Evolutionary conservation across 2,888 invertebrate species (phyloP).

Genomic region (Branchellion lobata): DNA sequence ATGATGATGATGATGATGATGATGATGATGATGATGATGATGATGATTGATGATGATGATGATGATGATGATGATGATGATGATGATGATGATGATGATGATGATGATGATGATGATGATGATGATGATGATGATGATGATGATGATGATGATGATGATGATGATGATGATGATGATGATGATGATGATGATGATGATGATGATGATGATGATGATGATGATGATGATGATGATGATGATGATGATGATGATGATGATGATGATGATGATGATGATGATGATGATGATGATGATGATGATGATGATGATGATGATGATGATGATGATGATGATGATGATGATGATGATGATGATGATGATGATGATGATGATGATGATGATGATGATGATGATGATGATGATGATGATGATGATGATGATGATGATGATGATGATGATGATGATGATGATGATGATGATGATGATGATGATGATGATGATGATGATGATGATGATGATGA

Average conservation of each 20-base stretch:
- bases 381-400: background rate
- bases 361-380: background rate
- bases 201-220: slow-evolving; percentile 15
- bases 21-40: slow-evolving; percentile 23
- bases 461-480: background rate
- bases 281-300: background rate
- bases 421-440: background rate
- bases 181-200: slow-evolving; percentile 9
- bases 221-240: slow-evolving; percentile 21
- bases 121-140: background rate
- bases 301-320: slow-evolving; percentile 9
- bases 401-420: background rate
- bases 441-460: background rate
- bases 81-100: too few relatives aligned
- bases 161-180: slow-evolving; percentile 18
- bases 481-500: background rate
- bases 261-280: slow-evolving; percentile 14
- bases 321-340: background rate
- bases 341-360: background rate
- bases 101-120: too few relatives aligned
- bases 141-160: background rate
- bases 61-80: too few relatives aligned
- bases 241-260: slow-evolving; percentile 12
- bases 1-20: slow-evolving; percentile 42
- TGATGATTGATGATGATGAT: slow-evolving; percentile 3